These are phyloP conservation scores for Catharus fuscescens DNA, from an alignment of 2,113 vertebrate genomes.

Conservation along the genomic window DNA sequence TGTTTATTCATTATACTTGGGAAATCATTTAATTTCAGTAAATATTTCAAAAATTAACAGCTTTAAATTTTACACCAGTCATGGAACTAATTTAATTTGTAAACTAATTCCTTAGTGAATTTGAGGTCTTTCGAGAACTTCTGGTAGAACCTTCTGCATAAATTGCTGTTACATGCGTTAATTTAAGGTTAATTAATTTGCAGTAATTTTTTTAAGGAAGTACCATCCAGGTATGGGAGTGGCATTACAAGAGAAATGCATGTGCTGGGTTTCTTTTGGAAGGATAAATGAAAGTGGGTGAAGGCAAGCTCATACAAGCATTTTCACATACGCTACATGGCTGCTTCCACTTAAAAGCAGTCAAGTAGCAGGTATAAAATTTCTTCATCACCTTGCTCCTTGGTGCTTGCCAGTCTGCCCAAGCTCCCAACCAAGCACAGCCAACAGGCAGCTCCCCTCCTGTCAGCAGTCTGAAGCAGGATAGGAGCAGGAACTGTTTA, in stretches of 20 bases:
- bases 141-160: not conserved
- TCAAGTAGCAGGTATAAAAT: not conserved
- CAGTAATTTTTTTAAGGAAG: not conserved
- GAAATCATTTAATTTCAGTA: not conserved
- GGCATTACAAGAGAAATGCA: not conserved
- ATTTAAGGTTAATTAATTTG: not conserved
- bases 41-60: not conserved
- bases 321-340: rapidly evolving
- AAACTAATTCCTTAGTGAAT: not conserved
- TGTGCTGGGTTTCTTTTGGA: not conserved
- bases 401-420: not conserved
- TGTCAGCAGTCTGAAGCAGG: not conserved
- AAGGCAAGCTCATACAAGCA: not conserved
- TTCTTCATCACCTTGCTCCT: not conserved
- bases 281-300: not conserved
- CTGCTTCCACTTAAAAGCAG: not conserved
- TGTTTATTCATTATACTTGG: not conserved
- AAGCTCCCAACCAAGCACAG: not conserved
- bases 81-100: not conserved
- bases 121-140: not conserved
- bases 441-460: not conserved
- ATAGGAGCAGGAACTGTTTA: not conserved
- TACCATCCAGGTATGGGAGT: not conserved
- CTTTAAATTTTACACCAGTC: not conserved
- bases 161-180: not conserved